Base-by-base conservation (phyloP, 2,113 vertebrate species). In the Myxocyprinus asiaticus region DNA sequence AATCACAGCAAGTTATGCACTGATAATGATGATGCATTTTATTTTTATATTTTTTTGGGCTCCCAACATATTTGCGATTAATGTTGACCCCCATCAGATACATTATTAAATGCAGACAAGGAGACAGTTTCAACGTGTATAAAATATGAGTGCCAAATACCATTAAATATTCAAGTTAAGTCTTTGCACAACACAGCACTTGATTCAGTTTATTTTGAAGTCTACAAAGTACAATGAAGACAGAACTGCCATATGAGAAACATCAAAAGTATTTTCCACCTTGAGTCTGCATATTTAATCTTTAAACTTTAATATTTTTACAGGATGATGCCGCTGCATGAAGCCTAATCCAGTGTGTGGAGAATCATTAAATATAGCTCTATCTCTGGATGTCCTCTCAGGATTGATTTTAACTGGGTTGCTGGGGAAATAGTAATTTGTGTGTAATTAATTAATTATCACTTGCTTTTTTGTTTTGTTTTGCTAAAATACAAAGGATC, bases 321-420 rank as follows among this genome's bases (percentile, higher is more conserved):
- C 70, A 73, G 70, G 70, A 73, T 73, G 70, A 61, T 22, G 9
- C 5, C 58, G 17, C 43, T 73, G 0, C 17, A 44, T 72, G 70
- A 72, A 47, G 70, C 70, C 70, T 33, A 33, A 33, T 33, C 22
- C 17, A 47, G 17, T 59, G 14, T 58, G 6, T 61, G 70, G 55
- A 73, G 70, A 61, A 4, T 45, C 55, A 73, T 59, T 47, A 59
- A 17, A 73, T 59, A 44, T 33, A 3, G 22, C 22, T 33, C 22
- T 33, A 33, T 33, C 3, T 33, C 22, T 56, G 70, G 70, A 73
- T 73, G 9, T 61, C 22, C 55, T 72, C 69, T 72, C 70, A 59
- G 70, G 70, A 71, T 71, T 67, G 65, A 50, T 15, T 67, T 67
- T 48, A 33, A 33, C 12, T 14, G 4, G 11, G 53, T 48, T 17